Percentiles rank a stretch among this genome's conserved stretches.
These are phyloP conservation scores for Orestias chungarensis DNA, from an alignment of 2,797 vertebrate genomes.

Conservation along the genomic window DNA sequence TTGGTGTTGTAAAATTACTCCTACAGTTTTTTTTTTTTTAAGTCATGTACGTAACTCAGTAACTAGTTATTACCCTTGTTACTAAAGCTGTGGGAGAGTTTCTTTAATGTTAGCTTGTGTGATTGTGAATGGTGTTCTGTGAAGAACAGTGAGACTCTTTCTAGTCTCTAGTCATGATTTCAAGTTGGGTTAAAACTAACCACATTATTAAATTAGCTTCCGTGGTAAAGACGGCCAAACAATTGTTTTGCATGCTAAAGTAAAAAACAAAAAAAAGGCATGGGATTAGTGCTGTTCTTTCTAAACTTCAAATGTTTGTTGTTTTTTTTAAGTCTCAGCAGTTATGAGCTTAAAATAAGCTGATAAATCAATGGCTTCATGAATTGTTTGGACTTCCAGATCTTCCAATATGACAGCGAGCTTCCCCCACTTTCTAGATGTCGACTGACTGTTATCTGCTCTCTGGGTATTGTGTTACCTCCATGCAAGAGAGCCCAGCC, in stretches of 20 bases:
- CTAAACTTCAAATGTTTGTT: no score
- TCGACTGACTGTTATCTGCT: conserved; percentile 67
- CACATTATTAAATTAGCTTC: not conserved
- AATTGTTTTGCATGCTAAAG: not conserved
- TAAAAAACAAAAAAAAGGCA: not conserved
- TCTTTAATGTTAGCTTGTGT: not conserved
- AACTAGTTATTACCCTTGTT: not conserved
- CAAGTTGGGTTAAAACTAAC: not conserved
- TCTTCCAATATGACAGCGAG: conserved; percentile 52
- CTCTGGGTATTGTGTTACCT: conserved; percentile 68
- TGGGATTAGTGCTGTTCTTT: not conserved
- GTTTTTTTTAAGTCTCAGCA: no score
- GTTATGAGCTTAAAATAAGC: not conserved
- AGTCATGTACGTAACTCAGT: no score
- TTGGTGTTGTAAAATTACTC: no score
- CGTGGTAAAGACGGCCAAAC: not conserved
- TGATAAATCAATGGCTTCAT: not conserved
- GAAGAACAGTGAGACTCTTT: not conserved
- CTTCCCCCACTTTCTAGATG: conserved; percentile 74
- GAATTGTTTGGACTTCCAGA: not conserved
- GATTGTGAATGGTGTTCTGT: not conserved
- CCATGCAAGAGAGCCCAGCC: conserved; percentile 47
- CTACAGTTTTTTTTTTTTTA: no score
- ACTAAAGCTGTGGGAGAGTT: not conserved
- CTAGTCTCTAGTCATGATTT: no score